Evolutionary conservation across 2,888 invertebrate species (phyloP), one percentile per base, ranked within the genome.

Genomic region (Drosophila subquinaria): DNA sequence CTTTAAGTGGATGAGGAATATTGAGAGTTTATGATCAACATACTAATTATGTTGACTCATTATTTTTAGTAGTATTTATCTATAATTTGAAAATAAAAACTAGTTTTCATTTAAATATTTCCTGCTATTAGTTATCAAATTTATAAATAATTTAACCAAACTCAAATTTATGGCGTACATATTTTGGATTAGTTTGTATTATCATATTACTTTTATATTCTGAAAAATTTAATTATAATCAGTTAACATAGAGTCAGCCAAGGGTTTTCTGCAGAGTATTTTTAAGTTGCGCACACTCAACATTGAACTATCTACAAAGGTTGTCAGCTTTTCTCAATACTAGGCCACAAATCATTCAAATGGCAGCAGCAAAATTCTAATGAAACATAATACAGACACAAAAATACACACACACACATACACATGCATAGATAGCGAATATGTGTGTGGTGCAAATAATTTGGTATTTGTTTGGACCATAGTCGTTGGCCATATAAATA

Each of bases 401-500:
- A 17, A 17, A 17, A 17, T 1, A 36, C 27, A 36, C 4, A 56
- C 11, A 33, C 11, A 9, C 11, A 40, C 15, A 27, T 6, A 35
- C 8, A 9, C 4, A 38, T 3, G 27, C 15, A 30, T 3, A 36
- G 35, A 47, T 11, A 17, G 36, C 13, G 30, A 40, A 4, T 38
- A 13, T 53, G 51, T 61, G 52, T 43, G 35, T 45, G 36, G 23
- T 38, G 17, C 63, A 56, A 64, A 59, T 43, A 60, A 65, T 60
- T 60, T 59, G 43, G 43, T 51, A 65, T 65, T 65, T 51, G 59
- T 59, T 52, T 52, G 30, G 13, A 20, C 20, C 55, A 64, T 40
- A 43, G 60, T 33, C 69, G 60, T 47, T 53, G 57, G 53, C 66
- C 66, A 75, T 71, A 77, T 77, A 73, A 69, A 76, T 78, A 63